These are phyloP conservation scores for Nerophis ophidion DNA, from an alignment of 2,113 vertebrate genomes.

Conservation along the genomic window DNA sequence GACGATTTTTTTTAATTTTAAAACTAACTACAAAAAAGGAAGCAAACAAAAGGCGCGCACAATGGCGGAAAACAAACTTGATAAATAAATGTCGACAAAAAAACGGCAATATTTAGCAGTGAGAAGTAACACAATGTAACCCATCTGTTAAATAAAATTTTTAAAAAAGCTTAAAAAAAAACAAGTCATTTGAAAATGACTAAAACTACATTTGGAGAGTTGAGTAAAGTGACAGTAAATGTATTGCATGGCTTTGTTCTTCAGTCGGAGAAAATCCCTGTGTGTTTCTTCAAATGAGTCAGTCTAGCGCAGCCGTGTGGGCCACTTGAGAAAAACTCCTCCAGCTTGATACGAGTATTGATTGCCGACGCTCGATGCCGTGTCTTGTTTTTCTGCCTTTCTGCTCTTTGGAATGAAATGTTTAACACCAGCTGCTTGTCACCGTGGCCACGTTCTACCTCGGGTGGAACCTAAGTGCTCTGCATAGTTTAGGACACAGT, in stretches of 20 bases:
- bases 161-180: no score
- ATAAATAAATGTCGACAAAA: no score
- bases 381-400: background rate
- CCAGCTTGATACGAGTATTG: slow-evolving; percentile 47
- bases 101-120: no score
- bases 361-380: slow-evolving; percentile 27
- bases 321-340: slow-evolving; percentile 12
- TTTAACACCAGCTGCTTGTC: background rate
- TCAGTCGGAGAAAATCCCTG: slow-evolving; percentile 3
- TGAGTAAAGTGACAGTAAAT: background rate
- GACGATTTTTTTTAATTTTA: no score
- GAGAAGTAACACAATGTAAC: no score
- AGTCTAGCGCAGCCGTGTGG: slow-evolving; percentile 7
- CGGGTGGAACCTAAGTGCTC: background rate
- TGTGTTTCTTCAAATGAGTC: slow-evolving; percentile 13
- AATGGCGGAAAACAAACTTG: no score
- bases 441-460: background rate
- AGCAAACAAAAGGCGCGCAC: no score
- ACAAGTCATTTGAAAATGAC: background rate
- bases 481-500: background rate
- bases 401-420: slow-evolving; percentile 17
- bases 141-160: no score
- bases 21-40: no score
- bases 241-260: slow-evolving; percentile 9
- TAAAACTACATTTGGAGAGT: background rate